Percentiles rank a stretch among this genome's conserved stretches.
Conservation (phyloP, 2,113 vertebrate genomes). For the rabbit (Oryctolagus cuniculus) region DNA sequence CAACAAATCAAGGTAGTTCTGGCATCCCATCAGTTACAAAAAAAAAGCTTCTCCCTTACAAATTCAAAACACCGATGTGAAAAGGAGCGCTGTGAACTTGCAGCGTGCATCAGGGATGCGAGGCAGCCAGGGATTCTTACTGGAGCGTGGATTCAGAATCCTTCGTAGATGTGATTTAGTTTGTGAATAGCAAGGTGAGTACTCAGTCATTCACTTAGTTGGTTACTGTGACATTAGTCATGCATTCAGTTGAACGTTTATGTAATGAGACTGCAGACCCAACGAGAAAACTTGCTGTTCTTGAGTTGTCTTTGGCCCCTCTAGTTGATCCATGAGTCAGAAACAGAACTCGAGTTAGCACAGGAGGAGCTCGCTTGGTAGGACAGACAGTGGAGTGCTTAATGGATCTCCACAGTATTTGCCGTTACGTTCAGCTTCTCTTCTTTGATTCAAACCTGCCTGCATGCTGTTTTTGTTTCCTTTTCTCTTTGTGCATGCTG, state of each 20-base stretch:
- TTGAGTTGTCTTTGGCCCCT: not conserved
- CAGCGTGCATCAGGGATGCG: not conserved
- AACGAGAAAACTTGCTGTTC: not conserved
- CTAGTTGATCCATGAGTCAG: not conserved
- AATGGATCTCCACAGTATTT: not conserved
- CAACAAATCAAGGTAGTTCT: conserved; percentile 8
- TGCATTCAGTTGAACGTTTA: not conserved
- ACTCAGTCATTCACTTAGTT: not conserved
- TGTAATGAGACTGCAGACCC: not conserved
- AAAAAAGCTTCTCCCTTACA: not conserved
- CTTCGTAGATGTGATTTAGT: conserved; percentile 19
- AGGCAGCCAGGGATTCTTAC: not conserved
- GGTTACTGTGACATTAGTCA: not conserved
- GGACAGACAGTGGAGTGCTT: not conserved
- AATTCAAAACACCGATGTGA: not conserved
- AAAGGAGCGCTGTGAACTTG: not conserved
- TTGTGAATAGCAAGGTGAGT: not conserved
- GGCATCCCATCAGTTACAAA: not conserved
- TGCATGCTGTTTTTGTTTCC: not conserved
- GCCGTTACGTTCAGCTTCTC: not conserved
- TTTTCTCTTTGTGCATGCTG: not conserved
- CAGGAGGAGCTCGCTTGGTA: not conserved
- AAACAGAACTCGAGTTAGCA: not conserved
- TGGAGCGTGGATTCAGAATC: not conserved
- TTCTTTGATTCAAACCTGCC: not conserved